Evolutionary conservation across 2,797 vertebrate genomes (phyloP).

Genomic region (Poeciliopsis infans): DNA sequence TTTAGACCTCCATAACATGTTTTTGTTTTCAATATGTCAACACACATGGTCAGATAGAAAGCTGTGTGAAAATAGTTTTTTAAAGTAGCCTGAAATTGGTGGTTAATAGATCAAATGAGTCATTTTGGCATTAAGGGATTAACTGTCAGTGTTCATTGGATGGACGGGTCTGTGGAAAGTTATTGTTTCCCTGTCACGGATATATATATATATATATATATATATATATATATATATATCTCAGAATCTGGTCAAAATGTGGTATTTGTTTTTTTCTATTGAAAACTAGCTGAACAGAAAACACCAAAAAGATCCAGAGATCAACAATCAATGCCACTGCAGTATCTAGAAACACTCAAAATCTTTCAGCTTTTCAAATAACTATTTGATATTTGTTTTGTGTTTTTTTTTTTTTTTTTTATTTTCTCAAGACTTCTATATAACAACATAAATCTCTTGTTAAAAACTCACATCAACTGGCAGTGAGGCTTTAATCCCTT

Average conservation of each 20-base stretch:
- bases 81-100: background rate
- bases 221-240: no score
- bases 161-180: no score
- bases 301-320: background rate
- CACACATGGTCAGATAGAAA: background rate
- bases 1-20: background rate
- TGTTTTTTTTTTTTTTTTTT: background rate
- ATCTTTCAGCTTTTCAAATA: background rate
- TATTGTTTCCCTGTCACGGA: no score
- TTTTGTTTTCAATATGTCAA: background rate
- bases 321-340: background rate
- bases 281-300: background rate
- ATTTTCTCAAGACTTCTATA: background rate
- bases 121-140: background rate
- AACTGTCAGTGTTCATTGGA: background rate
- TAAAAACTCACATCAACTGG: background rate
- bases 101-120: background rate
- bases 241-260: background rate
- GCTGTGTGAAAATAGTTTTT: background rate
- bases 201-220: no score
- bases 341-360: background rate
- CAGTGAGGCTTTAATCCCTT: slow-evolving; percentile 4
- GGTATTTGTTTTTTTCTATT: background rate
- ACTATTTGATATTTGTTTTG: background rate
- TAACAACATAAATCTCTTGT: slow-evolving; percentile 4